Evolutionary conservation across 2,888 invertebrate genomes (phyloP).

Genomic region (Thera britannica): DNA sequence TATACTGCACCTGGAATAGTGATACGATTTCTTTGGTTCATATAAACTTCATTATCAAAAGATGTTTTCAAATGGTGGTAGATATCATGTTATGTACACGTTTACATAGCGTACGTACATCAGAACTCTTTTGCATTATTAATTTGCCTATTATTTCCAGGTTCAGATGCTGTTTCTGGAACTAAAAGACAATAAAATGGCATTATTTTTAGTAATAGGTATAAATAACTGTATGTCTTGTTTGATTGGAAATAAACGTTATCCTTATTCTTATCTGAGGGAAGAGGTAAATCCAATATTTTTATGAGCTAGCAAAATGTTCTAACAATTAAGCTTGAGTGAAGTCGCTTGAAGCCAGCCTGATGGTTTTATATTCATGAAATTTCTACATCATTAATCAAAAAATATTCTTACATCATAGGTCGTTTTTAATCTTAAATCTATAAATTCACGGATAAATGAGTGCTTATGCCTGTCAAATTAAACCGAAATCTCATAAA

Average conservation of each 20-base stretch:
- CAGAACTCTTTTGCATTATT: no score
- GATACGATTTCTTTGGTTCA: neutral
- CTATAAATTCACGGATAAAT: constrained; percentile 33
- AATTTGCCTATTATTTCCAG: no score
- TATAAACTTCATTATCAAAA: no score
- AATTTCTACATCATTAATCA: neutral
- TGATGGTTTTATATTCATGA: neutral
- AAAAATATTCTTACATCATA: neutral
- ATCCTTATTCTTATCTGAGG: no score
- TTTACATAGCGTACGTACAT: no score
- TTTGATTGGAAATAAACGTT: no score
- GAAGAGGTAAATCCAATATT: neutral
- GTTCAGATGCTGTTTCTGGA: no score
- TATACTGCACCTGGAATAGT: neutral
- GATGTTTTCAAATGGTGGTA: no score
- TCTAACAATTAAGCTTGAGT: neutral
- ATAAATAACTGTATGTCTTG: no score
- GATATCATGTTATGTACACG: no score
- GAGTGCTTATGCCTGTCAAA: constrained; percentile 29
- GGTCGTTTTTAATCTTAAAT: neutral
- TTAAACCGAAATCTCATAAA: constrained; percentile 38
- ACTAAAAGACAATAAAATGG: no score
- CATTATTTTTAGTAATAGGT: no score
- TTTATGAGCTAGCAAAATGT: neutral
- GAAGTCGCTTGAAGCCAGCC: neutral